A percentile compares a stretch with the other conserved stretches of the same genome.
phyloP scores from a whole-genome alignment of 2,888 invertebrate genomes.

The Bugula neritina region DNA sequence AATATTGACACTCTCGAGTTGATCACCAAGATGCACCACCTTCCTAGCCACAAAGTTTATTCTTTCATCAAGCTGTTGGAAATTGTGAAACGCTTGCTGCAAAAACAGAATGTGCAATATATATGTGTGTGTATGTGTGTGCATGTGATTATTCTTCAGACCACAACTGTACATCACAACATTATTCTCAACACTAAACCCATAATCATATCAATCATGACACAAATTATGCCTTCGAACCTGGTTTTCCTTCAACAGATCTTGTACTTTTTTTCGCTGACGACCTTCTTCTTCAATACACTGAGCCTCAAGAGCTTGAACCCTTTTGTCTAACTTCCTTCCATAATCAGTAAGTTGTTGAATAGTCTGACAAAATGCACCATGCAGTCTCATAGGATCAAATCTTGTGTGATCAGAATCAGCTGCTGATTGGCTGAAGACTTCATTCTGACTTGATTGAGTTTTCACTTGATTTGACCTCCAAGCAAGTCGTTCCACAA shows the following conservation, averaged over 20 bases:
- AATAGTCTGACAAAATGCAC: constrained; percentile 87
- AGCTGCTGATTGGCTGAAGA: constrained; percentile 56
- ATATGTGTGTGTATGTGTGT: no score
- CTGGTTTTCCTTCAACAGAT: constrained; percentile 67
- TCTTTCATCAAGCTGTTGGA: constrained; percentile 86
- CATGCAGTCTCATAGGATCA: constrained; percentile 79
- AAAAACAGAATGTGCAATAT: constrained; percentile 35
- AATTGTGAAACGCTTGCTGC: constrained; percentile 75
- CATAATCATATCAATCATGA: no score
- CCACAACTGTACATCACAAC: no score
- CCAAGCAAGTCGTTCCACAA: constrained; percentile 93
- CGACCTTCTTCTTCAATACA: constrained; percentile 73
- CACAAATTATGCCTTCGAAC: no score
- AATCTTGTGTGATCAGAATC: constrained; percentile 57
- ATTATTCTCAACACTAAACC: no score
- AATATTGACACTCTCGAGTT: constrained; percentile 90
- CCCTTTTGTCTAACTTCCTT: constrained; percentile 20
- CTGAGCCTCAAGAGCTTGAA: constrained; percentile 60
- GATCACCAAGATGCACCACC: constrained; percentile 96
- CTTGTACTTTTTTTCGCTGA: constrained; percentile 61
- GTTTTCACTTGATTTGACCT: constrained; percentile 70
- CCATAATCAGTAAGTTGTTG: constrained; percentile 42
- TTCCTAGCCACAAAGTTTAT: constrained; percentile 95
- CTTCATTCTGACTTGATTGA: constrained; percentile 58
- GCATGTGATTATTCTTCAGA: no score